Base-by-base conservation (phyloP, 2,888 invertebrate species). In the Lithophane ornitopus region DNA sequence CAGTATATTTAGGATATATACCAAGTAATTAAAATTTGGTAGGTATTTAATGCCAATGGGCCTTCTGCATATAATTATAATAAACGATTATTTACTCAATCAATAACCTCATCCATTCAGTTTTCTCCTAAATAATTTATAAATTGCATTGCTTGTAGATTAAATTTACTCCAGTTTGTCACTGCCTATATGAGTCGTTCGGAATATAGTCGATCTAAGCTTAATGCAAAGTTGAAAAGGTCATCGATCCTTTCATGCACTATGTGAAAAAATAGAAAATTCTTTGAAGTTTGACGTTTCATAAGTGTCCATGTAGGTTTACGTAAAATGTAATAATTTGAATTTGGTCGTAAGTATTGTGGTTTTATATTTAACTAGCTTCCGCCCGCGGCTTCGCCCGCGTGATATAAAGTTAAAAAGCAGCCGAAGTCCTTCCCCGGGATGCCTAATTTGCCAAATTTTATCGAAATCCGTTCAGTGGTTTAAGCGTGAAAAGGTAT, bases 111-210 rank as follows among this genome's bases (percentile, higher is more conserved):
- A 58, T 58, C 3, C 3, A 58, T 28, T 28, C 19, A 58, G 16
- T 58, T 58, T 58, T 16, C 7, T 56, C 26, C 26, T 56, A 26
- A 0, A 26, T 26, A 56, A 14, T 26, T 26, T 39, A 19, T 26
- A 70, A 72, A 56, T 46, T 34, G 16, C 34, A 34, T 34, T 34
- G 74, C 59, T 41, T 74, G 1, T n/a, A 52, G 61, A 74, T 52
- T 28, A 9, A 49, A 28, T 72, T 73, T 44, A 34, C 14, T 11
- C 14, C 16, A 44, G 41, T 41, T 61, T 52, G 49, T 58, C 19
- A 41, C 28, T 61, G 0, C 11, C 46, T 46, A 16, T 16, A 49
- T 26, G 59, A 61, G 28, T 11, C 14, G 16, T 41, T 59, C 8
- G 41, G n/a, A 16, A 28, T n/a, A 34, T 54, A 56, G 54, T 56